These are phyloP conservation scores for Chrysomela aeneicollis DNA, from an alignment of 2,888 invertebrate genomes.

Conservation along the genomic window DNA sequence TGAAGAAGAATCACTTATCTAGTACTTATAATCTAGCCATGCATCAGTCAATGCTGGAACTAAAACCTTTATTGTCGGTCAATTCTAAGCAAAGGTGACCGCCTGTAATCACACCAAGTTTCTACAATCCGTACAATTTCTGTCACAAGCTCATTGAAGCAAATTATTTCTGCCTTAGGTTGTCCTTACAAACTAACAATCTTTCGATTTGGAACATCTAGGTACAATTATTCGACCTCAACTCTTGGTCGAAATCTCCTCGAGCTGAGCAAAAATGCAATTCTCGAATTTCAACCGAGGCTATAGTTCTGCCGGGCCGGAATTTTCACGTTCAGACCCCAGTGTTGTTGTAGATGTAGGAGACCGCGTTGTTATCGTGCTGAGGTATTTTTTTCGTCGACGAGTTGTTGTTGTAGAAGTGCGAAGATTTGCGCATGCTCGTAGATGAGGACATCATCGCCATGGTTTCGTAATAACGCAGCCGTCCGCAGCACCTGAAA, in stretches of 20 bases:
- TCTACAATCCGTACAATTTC: constrained; percentile 36
- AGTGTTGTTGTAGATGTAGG: constrained; percentile 76
- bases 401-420: constrained; percentile 76
- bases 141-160: constrained; percentile 48
- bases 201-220: constrained; percentile 29
- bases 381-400: constrained; percentile 62
- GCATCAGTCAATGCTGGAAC: no score
- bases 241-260: constrained; percentile 12
- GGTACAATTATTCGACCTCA: constrained; percentile 33
- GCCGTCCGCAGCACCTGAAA: constrained; percentile 76
- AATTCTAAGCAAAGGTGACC: not conserved
- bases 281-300: constrained; percentile 13
- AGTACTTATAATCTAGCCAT: no score
- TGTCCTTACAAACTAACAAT: constrained; percentile 24
- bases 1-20: no score
- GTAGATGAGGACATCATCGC: constrained; percentile 87
- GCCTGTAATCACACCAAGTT: constrained; percentile 21
- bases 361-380: constrained; percentile 57
- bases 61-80: no score
- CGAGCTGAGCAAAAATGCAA: constrained; percentile 15
- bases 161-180: constrained; percentile 45
- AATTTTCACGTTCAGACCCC: constrained; percentile 65
- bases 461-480: constrained; percentile 87
- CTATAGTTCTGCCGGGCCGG: constrained; percentile 7
- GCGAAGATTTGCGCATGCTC: constrained; percentile 84